Evolutionary conservation across 2,888 invertebrate species (phyloP).

Genomic region (Pycnomerus fuliginosus): DNA sequence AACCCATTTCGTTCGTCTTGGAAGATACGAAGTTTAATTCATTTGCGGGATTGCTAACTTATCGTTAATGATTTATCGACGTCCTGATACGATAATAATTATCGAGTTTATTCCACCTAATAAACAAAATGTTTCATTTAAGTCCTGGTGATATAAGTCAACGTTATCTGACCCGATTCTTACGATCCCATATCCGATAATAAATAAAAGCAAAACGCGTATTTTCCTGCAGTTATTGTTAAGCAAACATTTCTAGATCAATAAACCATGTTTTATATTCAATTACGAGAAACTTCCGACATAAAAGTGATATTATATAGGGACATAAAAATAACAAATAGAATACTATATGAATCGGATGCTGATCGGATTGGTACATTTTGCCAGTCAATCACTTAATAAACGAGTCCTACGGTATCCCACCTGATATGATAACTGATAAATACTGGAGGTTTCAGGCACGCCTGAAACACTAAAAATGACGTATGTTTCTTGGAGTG

Average conservation of each 20-base stretch:
- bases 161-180: too few species aligned
- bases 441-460: constrained; percentile 41
- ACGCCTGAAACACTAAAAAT: constrained; percentile 39
- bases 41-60: too few species aligned
- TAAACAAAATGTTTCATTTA: too few species aligned
- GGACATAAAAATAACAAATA: constrained; percentile 19
- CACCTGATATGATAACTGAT: constrained; percentile 40
- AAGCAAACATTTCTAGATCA: constrained; percentile 7
- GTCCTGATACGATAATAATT: too few species aligned
- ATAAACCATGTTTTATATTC: constrained; percentile 22
- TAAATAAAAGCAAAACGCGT: too few species aligned
- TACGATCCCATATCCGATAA: too few species aligned
- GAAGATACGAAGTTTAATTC: constrained; percentile 34
- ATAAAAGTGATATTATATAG: constrained; percentile 21
- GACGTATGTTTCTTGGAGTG: constrained; percentile 35
- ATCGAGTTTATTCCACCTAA: too few species aligned
- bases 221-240: too few species aligned
- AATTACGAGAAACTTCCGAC: constrained; percentile 22
- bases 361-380: constrained; percentile 27
- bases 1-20: constrained; percentile 22
- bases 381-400: constrained; percentile 35
- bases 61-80: too few species aligned
- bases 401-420: constrained; percentile 34
- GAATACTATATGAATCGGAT: constrained; percentile 27
- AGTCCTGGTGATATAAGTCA: too few species aligned